phyloP scores from a whole-genome alignment of 1,140 invertebrate species.

The Drosophila erecta region DNA sequence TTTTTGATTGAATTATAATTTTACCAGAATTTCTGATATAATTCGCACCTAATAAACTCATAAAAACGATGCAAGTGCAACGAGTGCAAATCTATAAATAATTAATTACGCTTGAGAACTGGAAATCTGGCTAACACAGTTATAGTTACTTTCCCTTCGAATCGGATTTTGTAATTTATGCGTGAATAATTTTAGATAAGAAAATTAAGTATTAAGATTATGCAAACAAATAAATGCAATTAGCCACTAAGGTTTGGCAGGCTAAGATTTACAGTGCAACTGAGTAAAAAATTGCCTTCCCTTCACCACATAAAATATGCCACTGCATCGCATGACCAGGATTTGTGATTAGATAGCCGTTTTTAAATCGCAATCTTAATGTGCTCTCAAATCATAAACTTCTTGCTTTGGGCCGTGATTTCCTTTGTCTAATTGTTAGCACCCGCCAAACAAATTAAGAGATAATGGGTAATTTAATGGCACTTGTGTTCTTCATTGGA shows the following conservation, averaged over 20 bases:
- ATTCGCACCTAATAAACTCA: slow-evolving; percentile 51
- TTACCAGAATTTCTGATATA: slow-evolving; percentile 30
- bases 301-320: slow-evolving; percentile 1
- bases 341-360: slow-evolving; percentile 38
- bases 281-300: slow-evolving; percentile 10
- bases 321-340: background rate
- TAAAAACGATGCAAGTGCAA: slow-evolving; percentile 40
- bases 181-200: slow-evolving; percentile 63
- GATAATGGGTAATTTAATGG: slow-evolving; percentile 3
- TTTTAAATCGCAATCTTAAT: slow-evolving; percentile 5
- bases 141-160: slow-evolving; percentile 50
- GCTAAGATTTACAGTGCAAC: slow-evolving; percentile 32
- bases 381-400: slow-evolving; percentile 1
- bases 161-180: slow-evolving; percentile 50
- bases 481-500: background rate
- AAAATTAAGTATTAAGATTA: slow-evolving; percentile 34
- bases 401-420: slow-evolving; percentile 6
- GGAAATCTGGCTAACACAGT: slow-evolving; percentile 9
- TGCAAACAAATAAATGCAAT: slow-evolving; percentile 41
- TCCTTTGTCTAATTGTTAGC: slow-evolving; percentile 26
- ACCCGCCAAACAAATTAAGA: slow-evolving; percentile 7
- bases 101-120: slow-evolving; percentile 60
- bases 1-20: slow-evolving; percentile 38
- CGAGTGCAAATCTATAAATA: slow-evolving; percentile 57
- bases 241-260: slow-evolving; percentile 25